phyloP scores from a whole-genome alignment of 1,140 invertebrate species.

The Eriocheir sinensis region DNA sequence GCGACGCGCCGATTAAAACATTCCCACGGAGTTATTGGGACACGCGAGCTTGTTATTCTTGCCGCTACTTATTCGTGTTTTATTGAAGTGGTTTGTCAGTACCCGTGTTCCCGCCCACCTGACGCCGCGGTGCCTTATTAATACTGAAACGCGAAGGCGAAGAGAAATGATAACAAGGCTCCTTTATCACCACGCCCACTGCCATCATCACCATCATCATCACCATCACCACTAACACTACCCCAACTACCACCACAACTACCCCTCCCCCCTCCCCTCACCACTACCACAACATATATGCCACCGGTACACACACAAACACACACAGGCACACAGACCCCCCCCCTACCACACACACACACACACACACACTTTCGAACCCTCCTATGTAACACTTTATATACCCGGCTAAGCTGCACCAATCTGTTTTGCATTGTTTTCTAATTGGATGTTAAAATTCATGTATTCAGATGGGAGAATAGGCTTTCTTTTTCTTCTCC shows the following conservation, averaged over 20 bases:
- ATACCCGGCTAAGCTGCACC: not conserved
- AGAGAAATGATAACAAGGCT: too few relatives aligned
- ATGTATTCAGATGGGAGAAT: not conserved
- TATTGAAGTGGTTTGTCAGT: not conserved
- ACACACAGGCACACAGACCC: not conserved
- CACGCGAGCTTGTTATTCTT: not conserved
- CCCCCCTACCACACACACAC: not conserved
- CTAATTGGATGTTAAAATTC: slow-evolving; percentile 26
- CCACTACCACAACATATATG: too few relatives aligned
- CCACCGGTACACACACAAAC: not conserved
- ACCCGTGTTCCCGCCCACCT: not conserved
- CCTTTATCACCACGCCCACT: too few relatives aligned
- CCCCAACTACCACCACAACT: too few relatives aligned
- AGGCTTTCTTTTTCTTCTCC: too few relatives aligned
- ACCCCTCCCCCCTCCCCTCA: too few relatives aligned
- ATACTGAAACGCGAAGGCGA: too few relatives aligned
- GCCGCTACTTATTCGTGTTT: not conserved
- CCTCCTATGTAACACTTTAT: not conserved
- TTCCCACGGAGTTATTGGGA: not conserved
- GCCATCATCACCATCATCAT: too few relatives aligned
- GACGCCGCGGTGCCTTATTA: not conserved
- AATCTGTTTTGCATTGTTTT: slow-evolving; percentile 26
- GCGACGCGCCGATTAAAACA: not conserved
- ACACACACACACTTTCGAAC: not conserved
- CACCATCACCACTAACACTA: too few relatives aligned